Percentiles rank a stretch among this genome's conserved stretches.
phyloP scores from a whole-genome alignment of 2,888 invertebrate genomes.

The Rhorus exstirpatorius region DNA sequence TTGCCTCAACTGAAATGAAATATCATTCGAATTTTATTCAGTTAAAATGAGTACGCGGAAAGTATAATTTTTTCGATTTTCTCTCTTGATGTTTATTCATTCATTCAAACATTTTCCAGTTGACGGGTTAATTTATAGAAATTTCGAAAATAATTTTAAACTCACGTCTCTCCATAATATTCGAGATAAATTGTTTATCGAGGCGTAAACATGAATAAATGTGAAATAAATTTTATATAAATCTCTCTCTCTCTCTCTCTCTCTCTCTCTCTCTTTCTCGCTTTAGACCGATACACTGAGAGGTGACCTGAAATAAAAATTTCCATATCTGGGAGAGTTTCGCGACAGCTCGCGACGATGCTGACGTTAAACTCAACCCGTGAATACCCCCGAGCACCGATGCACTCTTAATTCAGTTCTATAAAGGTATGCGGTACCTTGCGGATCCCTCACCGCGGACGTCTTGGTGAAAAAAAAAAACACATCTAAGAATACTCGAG shows the following conservation, averaged over 20 bases:
- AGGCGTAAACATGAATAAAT: conserved; percentile 18
- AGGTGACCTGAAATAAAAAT: conserved; percentile 16
- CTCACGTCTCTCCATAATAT: not conserved
- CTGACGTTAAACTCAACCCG: conserved; percentile 32
- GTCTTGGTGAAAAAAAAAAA: not conserved
- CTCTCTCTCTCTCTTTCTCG: not conserved
- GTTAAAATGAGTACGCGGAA: no score
- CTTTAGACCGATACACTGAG: not conserved
- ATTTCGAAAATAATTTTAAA: conserved; percentile 14
- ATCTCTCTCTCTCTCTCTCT: no score
- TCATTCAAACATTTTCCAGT: not conserved
- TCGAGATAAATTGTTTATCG: conserved; percentile 27
- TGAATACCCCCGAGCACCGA: conserved; percentile 12
- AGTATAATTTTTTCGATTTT: no score
- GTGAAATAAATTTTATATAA: not conserved
- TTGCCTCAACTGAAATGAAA: no score
- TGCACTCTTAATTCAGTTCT: conserved; percentile 53
- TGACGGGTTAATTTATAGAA: conserved; percentile 1
- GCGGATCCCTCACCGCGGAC: conserved; percentile 4
- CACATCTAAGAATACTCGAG: conserved; percentile 27
- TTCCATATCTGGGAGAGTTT: conserved; percentile 42
- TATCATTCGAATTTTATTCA: no score
- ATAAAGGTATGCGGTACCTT: not conserved
- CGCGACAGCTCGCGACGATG: conserved; percentile 14
- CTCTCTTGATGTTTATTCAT: not conserved